Base-by-base conservation (phyloP, 2,113 vertebrate species). In the Pygoscelis antarcticus region DNA sequence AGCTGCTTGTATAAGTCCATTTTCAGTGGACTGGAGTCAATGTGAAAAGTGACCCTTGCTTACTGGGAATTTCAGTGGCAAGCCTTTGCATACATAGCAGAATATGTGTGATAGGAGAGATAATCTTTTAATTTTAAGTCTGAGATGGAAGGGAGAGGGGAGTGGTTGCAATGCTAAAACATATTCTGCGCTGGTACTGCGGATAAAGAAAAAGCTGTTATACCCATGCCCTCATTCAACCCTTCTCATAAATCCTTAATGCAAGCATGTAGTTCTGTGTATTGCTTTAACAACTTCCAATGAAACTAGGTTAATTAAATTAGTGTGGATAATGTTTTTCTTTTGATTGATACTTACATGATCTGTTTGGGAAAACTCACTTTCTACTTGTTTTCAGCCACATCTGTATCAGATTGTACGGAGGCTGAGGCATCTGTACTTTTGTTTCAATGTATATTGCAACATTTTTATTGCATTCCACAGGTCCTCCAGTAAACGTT, bases 401-500 rank as follows among this genome's bases (percentile, higher is more conserved):
- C 91, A 81, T 96, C 94, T 98, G 94, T 97, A 97, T 79, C 97
- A 95, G 96, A 85, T 91, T 97, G 93, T 97, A 97, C 21, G 96
- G 97, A 98, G 98, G 96, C 98, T 98, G 95, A 97, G 95, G 97
- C 87, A 95, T 96, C 96, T 98, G 68, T 97, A 83, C 87, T 93
- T 95, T 95, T 98, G 97, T 97, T 98, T 97, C 98, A 97, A 97
- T 96, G 81, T 98, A 87, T 98, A 98, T 98, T 98, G 98, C 98
- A 98, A 98, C 98, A 98, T 98, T 99, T 97, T 99, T 99, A 99
- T 99, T 99, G 98, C 98, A 97, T 99, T 99, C 98, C 98, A 95
- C 99, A 99, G 99, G 99, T 99, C 98, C 98, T 98, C 99, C 99
- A 97, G 99, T 99, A 99, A 99, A 99, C 98, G 99, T 99, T 99